These are phyloP conservation scores for Sciurus niger DNA, from an alignment of 2,113 vertebrate genomes.

Conservation along the genomic window DNA sequence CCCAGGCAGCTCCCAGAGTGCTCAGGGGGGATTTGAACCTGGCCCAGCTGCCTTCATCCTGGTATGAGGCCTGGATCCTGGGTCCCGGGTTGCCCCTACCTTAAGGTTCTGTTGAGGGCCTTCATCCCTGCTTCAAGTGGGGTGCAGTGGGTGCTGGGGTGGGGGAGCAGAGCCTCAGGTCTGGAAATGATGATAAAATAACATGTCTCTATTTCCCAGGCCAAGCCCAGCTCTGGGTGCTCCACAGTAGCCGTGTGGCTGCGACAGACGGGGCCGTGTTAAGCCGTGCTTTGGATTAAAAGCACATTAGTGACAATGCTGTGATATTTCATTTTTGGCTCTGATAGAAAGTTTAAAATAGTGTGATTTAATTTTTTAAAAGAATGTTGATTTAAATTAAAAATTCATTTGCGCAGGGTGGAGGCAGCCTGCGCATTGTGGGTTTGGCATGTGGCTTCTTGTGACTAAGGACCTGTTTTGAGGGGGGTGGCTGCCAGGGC, in stretches of 20 bases:
- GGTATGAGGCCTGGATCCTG: neutral
- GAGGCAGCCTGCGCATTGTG: too few species aligned
- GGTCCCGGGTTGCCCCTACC: too few species aligned
- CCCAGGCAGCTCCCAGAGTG: neutral
- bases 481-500: too few species aligned
- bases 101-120: too few species aligned
- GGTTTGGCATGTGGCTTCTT: too few species aligned
- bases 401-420: neutral
- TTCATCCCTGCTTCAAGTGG: neutral
- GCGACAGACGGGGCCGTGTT: neutral
- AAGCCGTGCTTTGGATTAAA: neutral
- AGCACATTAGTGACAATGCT: too few species aligned
- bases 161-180: neutral
- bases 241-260: neutral
- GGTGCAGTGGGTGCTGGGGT: neutral
- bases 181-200: neutral
- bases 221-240: neutral
- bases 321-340: neutral
- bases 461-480: too few species aligned
- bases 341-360: neutral
- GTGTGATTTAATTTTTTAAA: neutral
- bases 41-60: neutral
- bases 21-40: neutral
- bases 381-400: neutral
- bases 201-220: neutral